Percentiles rank a stretch among this genome's conserved stretches.
Evolutionary conservation across 2,797 vertebrate species (phyloP).

Genomic region (Hyperoplus immaculatus): DNA sequence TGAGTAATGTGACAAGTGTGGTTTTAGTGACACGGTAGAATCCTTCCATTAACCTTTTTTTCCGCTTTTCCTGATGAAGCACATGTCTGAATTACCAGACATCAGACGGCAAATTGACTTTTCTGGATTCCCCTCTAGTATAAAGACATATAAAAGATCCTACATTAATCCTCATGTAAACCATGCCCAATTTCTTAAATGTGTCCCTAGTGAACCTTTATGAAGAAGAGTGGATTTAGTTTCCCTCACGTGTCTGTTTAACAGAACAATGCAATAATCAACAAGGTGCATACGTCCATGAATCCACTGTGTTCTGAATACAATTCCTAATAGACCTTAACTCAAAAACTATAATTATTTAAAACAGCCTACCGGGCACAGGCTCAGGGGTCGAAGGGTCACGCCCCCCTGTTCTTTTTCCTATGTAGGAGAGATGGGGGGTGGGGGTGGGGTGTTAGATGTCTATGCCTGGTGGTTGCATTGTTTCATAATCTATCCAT

Average conservation of each 20-base stretch:
- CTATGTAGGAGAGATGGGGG: no score
- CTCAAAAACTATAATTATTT: constrained; percentile 14
- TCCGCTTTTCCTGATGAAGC: constrained; percentile 30
- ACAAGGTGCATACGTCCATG: background rate
- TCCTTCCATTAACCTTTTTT: constrained; percentile 50
- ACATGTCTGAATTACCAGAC: constrained; percentile 44
- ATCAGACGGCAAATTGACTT: constrained; percentile 18
- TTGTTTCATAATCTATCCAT: background rate
- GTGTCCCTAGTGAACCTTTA: constrained; percentile 2
- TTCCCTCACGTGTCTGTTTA: background rate
- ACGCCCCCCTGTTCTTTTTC: background rate
- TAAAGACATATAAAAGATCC: constrained; percentile 14
- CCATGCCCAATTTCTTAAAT: background rate
- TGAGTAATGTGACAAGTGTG: constrained; percentile 64
- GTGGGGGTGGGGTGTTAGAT: background rate
- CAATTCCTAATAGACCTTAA: background rate
- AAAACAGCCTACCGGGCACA: background rate
- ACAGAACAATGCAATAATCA: background rate
- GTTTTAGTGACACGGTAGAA: constrained; percentile 54
- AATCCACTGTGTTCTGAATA: background rate
- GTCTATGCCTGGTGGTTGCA: no score
- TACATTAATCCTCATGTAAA: constrained; percentile 36
- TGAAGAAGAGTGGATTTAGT: background rate
- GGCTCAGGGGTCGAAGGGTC: background rate
- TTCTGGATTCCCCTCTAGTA: constrained; percentile 12